Percentiles rank a stretch among this genome's conserved stretches.
These are phyloP conservation scores for Eospalax fontanierii DNA, from an alignment of 2,797 vertebrate genomes.

Conservation along the genomic window DNA sequence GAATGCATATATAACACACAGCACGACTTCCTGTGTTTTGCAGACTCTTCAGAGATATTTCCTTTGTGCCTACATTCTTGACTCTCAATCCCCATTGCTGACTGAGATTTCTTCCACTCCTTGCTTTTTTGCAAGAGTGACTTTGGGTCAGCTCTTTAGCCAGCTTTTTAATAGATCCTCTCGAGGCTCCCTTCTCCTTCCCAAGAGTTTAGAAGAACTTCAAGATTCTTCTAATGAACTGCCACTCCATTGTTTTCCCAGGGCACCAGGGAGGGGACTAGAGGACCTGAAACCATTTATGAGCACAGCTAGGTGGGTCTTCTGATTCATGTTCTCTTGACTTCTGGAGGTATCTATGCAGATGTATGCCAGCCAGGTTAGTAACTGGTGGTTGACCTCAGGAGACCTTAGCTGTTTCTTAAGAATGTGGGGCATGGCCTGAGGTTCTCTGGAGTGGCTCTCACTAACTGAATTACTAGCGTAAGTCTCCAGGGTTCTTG, in stretches of 20 bases:
- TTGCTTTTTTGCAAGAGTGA: background rate
- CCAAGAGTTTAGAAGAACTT: conserved; percentile 39
- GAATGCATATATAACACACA: background rate
- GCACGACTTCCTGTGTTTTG: background rate
- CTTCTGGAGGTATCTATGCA: background rate
- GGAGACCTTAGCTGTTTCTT: background rate
- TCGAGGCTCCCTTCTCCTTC: background rate
- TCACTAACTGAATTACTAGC: background rate
- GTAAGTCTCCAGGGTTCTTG: background rate
- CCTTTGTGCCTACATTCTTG: background rate
- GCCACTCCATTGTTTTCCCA: background rate
- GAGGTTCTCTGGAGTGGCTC: background rate
- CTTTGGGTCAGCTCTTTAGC: background rate
- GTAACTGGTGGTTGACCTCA: background rate
- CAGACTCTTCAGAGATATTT: conserved; percentile 15
- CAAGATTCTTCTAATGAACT: background rate
- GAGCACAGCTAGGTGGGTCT: background rate
- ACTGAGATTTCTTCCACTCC: background rate
- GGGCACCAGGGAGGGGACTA: background rate
- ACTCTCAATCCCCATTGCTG: background rate
- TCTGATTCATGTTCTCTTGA: background rate
- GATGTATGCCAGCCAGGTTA: background rate
- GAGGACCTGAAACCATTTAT: background rate
- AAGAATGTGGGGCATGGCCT: background rate
- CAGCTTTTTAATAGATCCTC: background rate